Evolutionary conservation across 2,113 vertebrate genomes (phyloP), one percentile per base, ranked within the genome.

Genomic region (Sciurus niger): DNA sequence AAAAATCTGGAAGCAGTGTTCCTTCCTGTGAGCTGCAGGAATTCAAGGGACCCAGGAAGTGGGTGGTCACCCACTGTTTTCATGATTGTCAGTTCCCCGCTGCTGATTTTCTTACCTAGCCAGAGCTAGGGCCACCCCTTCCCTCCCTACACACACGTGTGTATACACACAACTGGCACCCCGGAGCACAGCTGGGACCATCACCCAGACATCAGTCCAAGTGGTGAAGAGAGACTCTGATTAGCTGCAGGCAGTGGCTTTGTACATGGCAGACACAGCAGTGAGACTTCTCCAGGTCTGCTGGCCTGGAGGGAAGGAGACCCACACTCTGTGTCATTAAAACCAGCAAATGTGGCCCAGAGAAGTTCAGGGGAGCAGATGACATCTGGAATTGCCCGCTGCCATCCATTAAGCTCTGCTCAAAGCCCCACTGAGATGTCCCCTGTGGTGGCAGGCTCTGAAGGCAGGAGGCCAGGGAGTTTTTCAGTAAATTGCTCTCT

Each of bases 91-190:
- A 14, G 4, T 40, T 89, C 48, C 79, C 10, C 2, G 40, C n/a
- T 48, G 37, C 80, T 83, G 80, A 40, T 70, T 68, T 51, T 89
- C 96, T 67, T 63, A 53, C 65, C 93, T 92, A 34, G n/a, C 24
- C 22, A 25, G 25, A 91, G 63, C 4, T 20, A 4, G n/a, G 11
- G 25, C 25, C 37, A 37, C 51, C 32, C 24, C 51, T 78, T 4
- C 40, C 58, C 77, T 51, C 37, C 82, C n/a, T 10, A 16, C 32
- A 70, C 14, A n/a, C 58, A 28, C 37, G 51, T 72, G 2, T 28
- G 22, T 17, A 13, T 22, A 8, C 32, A 34, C 6, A 24, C 40
- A 68, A 51, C 0, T 8, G 37, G 34, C 46, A 70, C 48, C 82
- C 70, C 90, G 70, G 37, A 40, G 53, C 25, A 60, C 40, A 70